phyloP scores from a whole-genome alignment of 2,888 invertebrate genomes.

The Tipula helvola region DNA sequence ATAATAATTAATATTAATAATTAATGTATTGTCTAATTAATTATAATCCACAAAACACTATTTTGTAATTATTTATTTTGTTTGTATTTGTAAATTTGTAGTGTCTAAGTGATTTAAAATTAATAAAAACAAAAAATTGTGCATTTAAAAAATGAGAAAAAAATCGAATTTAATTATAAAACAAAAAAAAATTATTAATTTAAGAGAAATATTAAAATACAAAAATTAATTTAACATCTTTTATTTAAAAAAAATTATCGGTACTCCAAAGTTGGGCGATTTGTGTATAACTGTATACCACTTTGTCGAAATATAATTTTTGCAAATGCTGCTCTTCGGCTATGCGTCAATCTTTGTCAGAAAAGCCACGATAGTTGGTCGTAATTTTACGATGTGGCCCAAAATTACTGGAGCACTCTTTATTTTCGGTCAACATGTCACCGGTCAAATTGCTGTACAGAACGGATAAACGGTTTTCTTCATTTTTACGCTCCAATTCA shows the following conservation, averaged over 20 bases:
- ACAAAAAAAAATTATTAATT: neutral
- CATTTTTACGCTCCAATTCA: conserved; percentile 39
- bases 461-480: conserved; percentile 72
- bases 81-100: neutral
- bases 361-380: conserved; percentile 67
- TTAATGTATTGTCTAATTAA: neutral
- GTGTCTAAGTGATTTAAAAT: neutral
- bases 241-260: neutral
- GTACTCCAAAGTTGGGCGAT: too few species aligned
- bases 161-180: neutral
- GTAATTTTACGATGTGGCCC: conserved; percentile 61
- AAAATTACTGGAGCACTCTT: conserved; percentile 64
- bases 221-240: neutral
- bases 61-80: conserved; percentile 4
- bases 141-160: neutral
- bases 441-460: conserved; percentile 71
- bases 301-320: conserved; percentile 57
- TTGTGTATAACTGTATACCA: conserved; percentile 68
- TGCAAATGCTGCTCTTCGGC: conserved; percentile 63
- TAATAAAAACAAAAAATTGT: neutral
- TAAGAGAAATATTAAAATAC: neutral
- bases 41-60: neutral
- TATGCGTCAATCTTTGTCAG: conserved; percentile 55
- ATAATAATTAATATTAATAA: neutral
- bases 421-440: conserved; percentile 80